phyloP scores from a whole-genome alignment of 2,113 vertebrate genomes.

The Phylloscopus trochiloides region DNA sequence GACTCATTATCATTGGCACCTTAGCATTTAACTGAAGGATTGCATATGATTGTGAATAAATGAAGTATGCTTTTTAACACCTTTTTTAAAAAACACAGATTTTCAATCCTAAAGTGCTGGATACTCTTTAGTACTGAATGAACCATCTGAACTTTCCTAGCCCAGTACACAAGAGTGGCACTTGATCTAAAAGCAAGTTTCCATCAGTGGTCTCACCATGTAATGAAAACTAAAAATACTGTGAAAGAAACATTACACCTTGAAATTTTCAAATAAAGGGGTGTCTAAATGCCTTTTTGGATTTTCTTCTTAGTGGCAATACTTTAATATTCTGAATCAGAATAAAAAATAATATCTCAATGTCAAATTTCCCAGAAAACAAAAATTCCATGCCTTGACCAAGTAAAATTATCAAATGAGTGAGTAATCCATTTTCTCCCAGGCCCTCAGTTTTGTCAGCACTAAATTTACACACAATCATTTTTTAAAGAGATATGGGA shows the following conservation, averaged over 20 bases:
- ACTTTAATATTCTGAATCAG: background rate
- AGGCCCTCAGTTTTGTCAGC: constrained; percentile 36
- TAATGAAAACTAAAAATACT: background rate
- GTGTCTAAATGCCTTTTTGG: background rate
- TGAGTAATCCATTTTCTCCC: constrained; percentile 23
- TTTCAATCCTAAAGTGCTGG: background rate
- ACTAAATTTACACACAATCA: constrained; percentile 36
- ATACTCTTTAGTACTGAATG: background rate
- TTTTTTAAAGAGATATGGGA: constrained; percentile 33
- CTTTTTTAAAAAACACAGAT: background rate
- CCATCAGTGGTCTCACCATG: background rate
- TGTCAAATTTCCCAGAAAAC: background rate
- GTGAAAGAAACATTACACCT: background rate
- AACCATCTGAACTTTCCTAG: background rate
- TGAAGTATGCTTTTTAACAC: background rate
- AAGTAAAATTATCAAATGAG: background rate
- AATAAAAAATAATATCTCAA: background rate
- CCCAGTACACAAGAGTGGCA: background rate
- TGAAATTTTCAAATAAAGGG: background rate
- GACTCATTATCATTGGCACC: background rate
- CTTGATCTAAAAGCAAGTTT: background rate
- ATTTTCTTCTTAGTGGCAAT: background rate
- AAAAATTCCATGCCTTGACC: background rate
- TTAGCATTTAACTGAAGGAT: background rate
- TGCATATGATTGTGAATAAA: background rate